Evolutionary conservation across 1,140 invertebrate species (phyloP).

Genomic region (Pissodes strobi): DNA sequence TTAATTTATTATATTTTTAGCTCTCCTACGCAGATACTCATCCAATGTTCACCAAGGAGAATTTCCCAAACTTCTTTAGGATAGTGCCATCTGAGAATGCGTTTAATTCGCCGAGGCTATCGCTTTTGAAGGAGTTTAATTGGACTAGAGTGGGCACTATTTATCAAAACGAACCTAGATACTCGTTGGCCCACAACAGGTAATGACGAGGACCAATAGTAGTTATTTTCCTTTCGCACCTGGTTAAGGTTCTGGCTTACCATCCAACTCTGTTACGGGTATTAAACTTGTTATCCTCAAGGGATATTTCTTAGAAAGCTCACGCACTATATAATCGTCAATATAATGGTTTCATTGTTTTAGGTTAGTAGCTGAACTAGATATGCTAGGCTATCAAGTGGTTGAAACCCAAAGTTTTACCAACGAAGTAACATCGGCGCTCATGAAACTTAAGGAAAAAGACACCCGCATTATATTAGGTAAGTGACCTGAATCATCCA

Average conservation of each 20-base stretch:
- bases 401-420: conserved; percentile 93
- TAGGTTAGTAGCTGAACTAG: conserved; percentile 85
- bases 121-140: conserved; percentile 88
- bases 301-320: too few relatives aligned
- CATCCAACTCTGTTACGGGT: background rate
- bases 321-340: too few relatives aligned
- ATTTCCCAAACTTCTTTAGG: conserved; percentile 95
- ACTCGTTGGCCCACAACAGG: conserved; percentile 68
- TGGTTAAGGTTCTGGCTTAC: background rate
- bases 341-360: conserved; percentile 1
- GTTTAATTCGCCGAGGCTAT: conserved; percentile 89
- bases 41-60: conserved; percentile 94
- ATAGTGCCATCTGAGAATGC: conserved; percentile 95
- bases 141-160: conserved; percentile 97
- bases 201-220: too few relatives aligned
- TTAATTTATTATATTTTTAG: conserved; percentile 58
- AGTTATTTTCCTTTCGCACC: background rate
- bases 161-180: conserved; percentile 95
- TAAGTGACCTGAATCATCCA: conserved; percentile 15
- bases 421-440: conserved; percentile 84
- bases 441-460: conserved; percentile 86
- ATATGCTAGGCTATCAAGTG: conserved; percentile 78
- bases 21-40: conserved; percentile 98
- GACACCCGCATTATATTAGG: conserved; percentile 88
- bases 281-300: background rate